These are phyloP conservation scores for Tridacna gigas DNA, from an alignment of 2,888 invertebrate species.

Conservation along the genomic window DNA sequence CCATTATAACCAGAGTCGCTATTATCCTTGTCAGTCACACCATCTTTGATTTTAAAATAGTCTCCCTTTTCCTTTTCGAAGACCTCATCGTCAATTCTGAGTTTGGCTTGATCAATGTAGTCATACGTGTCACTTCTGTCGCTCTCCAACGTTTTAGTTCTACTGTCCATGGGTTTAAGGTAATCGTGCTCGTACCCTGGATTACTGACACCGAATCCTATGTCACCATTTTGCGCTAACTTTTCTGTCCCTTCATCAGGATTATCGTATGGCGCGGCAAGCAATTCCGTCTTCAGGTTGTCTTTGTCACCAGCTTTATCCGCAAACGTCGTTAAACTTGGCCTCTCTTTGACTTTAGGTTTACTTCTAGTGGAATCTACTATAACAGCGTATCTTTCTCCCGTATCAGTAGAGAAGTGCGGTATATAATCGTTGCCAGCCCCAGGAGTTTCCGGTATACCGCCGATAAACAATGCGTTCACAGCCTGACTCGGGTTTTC, in stretches of 20 bases:
- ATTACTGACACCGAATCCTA: conserved; percentile 31
- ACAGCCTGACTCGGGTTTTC: conserved; percentile 48
- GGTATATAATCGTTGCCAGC: conserved; percentile 41
- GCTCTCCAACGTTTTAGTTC: conserved; percentile 7
- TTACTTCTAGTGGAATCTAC: conserved; percentile 15
- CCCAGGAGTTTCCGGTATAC: conserved; percentile 50
- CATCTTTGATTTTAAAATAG: conserved; percentile 18
- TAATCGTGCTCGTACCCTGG: conserved; percentile 42
- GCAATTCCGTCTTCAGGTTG: background rate
- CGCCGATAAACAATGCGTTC: conserved; percentile 59
- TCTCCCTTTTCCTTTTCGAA: conserved; percentile 35
- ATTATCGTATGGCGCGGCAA: conserved; percentile 1
- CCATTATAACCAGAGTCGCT: background rate
- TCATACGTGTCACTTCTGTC: conserved; percentile 45
- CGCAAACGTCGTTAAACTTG: conserved; percentile 36
- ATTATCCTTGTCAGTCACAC: background rate
- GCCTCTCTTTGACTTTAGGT: conserved; percentile 44
- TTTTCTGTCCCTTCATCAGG: background rate
- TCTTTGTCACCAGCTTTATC: background rate
- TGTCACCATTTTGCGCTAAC: conserved; percentile 4
- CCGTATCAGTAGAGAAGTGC: conserved; percentile 44
- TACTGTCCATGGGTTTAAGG: conserved; percentile 25
- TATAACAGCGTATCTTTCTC: conserved; percentile 47
- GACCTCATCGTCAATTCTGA: conserved; percentile 34
- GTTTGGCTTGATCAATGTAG: conserved; percentile 55